Conservation (phyloP, 1,140 invertebrate genomes). For the Sinonovacula constricta region DNA sequence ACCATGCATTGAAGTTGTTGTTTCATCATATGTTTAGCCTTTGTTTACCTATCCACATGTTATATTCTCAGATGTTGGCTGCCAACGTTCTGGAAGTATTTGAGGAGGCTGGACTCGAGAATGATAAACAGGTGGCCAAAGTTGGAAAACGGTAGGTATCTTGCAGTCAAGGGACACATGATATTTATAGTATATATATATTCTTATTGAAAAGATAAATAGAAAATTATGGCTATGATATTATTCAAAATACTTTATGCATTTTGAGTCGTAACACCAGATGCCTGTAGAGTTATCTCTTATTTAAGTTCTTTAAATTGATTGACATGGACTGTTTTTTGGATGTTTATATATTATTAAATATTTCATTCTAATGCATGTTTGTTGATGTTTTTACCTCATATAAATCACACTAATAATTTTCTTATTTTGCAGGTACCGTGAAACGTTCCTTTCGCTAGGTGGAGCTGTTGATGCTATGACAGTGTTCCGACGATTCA, state of each 20-base stretch:
- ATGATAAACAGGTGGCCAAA: conserved; percentile 66
- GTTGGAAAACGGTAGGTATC: conserved; percentile 75
- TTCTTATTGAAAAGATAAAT: background rate
- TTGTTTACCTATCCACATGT: too few species aligned
- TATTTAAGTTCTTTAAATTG: too few species aligned
- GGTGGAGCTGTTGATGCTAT: conserved; percentile 88
- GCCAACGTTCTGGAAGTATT: conserved; percentile 93
- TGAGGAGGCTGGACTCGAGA: conserved; percentile 82
- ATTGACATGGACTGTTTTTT: too few species aligned
- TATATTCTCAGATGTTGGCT: conserved; percentile 91
- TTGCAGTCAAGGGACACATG: background rate
- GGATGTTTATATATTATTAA: too few species aligned
- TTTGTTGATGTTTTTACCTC: too few species aligned
- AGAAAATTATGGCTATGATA: background rate
- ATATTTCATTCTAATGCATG: too few species aligned
- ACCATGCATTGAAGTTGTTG: too few species aligned
- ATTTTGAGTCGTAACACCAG: background rate
- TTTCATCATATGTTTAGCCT: too few species aligned
- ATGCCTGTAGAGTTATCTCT: too few species aligned
- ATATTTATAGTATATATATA: background rate
- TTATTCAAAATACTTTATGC: background rate
- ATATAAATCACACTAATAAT: too few species aligned
- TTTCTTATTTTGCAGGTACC: conserved; percentile 82
- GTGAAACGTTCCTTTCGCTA: conserved; percentile 90
- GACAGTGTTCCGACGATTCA: conserved; percentile 93